A percentile compares a stretch with the other conserved stretches of the same genome.
Evolutionary conservation across 2,113 vertebrate species (phyloP).

Genomic region (Gallinago media): DNA sequence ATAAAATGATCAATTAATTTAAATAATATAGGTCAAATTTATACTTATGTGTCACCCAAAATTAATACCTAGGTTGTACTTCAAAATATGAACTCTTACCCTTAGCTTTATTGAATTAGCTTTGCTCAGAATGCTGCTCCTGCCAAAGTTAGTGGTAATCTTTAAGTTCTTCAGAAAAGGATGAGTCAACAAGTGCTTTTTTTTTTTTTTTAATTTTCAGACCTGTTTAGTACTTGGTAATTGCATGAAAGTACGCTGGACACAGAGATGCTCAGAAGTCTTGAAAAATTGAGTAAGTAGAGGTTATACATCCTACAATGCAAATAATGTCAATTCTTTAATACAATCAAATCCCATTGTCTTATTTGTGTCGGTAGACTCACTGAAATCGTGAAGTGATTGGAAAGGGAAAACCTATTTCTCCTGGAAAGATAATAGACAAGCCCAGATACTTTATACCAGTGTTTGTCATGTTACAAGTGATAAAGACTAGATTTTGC

Average conservation of each 20-base stretch:
- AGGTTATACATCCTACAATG: background rate
- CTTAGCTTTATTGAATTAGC: background rate
- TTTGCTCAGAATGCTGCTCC: background rate
- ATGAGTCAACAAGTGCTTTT: background rate
- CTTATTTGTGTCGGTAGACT: background rate
- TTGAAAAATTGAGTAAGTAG: background rate
- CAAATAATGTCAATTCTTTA: background rate
- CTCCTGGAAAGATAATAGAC: background rate
- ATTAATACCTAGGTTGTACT: background rate
- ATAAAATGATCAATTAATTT: background rate
- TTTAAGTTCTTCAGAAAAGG: background rate
- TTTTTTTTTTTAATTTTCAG: background rate
- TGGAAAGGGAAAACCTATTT: background rate
- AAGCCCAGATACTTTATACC: background rate
- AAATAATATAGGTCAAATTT: background rate
- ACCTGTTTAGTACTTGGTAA: background rate
- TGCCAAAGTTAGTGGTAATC: background rate
- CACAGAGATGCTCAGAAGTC: background rate
- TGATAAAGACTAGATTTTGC: background rate
- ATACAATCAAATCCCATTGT: background rate
- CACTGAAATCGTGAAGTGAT: background rate
- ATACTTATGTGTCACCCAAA: background rate
- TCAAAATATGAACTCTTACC: background rate
- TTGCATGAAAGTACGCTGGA: background rate
- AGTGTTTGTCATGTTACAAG: background rate